Base-by-base conservation (phyloP, 2,888 invertebrate genomes). In the Nomada ferruginata region DNA sequence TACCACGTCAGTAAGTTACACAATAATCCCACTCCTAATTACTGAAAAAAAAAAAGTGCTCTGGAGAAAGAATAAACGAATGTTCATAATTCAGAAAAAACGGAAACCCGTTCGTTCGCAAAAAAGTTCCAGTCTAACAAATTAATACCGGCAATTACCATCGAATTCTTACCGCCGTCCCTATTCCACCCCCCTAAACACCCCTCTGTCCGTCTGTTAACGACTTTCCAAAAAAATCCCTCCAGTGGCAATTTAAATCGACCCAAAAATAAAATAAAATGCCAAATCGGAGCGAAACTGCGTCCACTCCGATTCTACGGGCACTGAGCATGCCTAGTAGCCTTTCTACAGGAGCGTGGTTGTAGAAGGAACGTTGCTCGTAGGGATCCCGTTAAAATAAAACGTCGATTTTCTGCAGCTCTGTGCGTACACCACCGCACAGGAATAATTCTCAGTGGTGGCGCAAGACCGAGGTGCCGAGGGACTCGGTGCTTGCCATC, bases 361-460 rank as follows among this genome's bases (percentile, higher is more conserved):
- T 53, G 66, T 42, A 20, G 63, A 23, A 59, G 55, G 23, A 68
- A 18, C 66, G 57, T 36, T 55, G 68, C 57, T 68, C 55, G 63
- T 72, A 73, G 79, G 68, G 53, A 29, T 73, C 63, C 63, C 52
- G 66, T 79, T 80, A 79, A 79, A 80, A 79, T 64, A 80, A 73
- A 80, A 79, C 73, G 66, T 79, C 80, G 79, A 79, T 80, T 76
- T 80, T 69, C 65, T 47, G 63, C 68, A 57, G 63, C 73, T 59
- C 26, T 55, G 57, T 44, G 57, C 23, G 42, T 52, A 44, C 66
- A 69, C 61, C 59, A 64, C 57, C 50, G 68, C 57, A 69, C 73
- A 59, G 53, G 47, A 80, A 79, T 80, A 73, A 79, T 80, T 79
- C 52, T 73, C 29, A 36, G 80, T 69, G 63, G 80, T 80, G 80